phyloP scores from a whole-genome alignment of 2,113 vertebrate species.

The Melospiza melodia region DNA sequence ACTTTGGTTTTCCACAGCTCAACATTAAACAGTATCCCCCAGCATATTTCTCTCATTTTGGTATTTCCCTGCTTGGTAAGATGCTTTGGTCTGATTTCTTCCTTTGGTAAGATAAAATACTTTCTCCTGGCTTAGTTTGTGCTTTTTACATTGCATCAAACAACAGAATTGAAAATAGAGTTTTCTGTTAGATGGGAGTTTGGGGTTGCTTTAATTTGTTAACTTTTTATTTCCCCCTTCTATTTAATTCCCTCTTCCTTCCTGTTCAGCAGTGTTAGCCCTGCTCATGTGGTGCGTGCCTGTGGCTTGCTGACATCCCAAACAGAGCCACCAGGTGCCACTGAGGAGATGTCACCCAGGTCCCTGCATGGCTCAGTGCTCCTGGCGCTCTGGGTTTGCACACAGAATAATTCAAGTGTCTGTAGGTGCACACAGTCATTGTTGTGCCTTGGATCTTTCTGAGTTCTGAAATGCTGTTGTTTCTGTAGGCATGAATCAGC shows the following conservation, averaged over 20 bases:
- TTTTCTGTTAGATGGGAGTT: not conserved
- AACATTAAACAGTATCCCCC: not conserved
- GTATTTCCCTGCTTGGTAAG: not conserved
- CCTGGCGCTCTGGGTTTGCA: fast-evolving
- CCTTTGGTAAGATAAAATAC: not conserved
- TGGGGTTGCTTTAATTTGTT: not conserved
- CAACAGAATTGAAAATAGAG: not conserved
- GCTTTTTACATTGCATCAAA: not conserved
- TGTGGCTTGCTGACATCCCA: not conserved
- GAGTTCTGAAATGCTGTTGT: not conserved
- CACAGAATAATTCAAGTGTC: not conserved
- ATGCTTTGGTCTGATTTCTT: not conserved
- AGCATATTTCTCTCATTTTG: not conserved
- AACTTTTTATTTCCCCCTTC: not conserved
- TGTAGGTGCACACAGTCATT: not conserved
- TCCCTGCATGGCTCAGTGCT: fast-evolving
- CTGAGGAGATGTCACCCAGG: not conserved
- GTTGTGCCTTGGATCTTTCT: not conserved
- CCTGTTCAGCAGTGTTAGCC: too few species aligned
- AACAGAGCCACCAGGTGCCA: not conserved
- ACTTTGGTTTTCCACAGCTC: not conserved
- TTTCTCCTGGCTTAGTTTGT: not conserved
- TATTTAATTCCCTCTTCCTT: not conserved
- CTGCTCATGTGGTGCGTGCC: not conserved
- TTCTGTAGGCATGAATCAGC: not conserved